Evolutionary conservation across 2,888 invertebrate genomes (phyloP), one percentile per base, ranked within the genome.

Genomic region (Gortyna flavago): DNA sequence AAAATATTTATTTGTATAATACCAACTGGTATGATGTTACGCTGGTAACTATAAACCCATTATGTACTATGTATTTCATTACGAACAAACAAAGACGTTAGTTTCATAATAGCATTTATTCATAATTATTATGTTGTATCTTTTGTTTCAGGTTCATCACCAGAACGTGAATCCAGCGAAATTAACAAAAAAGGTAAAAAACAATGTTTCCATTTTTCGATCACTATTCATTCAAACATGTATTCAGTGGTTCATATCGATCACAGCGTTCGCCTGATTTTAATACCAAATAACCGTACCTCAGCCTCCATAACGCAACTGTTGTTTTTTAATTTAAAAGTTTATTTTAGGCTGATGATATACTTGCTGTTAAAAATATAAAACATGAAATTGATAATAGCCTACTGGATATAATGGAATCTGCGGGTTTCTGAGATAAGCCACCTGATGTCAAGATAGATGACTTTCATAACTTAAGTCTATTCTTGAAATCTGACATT

Each of bases 141-240:
- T 85, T 74, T 93, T 93, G 91, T 95, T 96, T 68, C 94, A 96
- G 96, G 94, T 89, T 93, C 94, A 84, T 93, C 96, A 71, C 95
- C 95, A 82, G 96, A 95, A 88, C 92, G 93, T 72, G 96, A 95
- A 90, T 82, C 95, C 87, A 89, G 87, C 89, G 96, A 96, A 90
- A 94, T 92, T 91, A 95, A 89, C 89, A 95, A 96, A 91, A 96
- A 96, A 96, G 96, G 96, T 96, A 95, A 72, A 75, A 83, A 88
- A 77, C 54, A 72, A 80, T 72, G 61, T 75, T 73, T n/a, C 73
- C 57, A 78, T 72, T 41, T 76, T 79, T 66, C 66, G 65, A 79
- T 86, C 32, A 74, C 66, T 79, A 85, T 85, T 85, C 81, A 85
- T 77, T 69, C 61, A 88, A 88, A 88, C 85, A 90, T 90, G 64